Base-by-base conservation (phyloP, 2,888 invertebrate genomes). In the Chironomus tentans region DNA sequence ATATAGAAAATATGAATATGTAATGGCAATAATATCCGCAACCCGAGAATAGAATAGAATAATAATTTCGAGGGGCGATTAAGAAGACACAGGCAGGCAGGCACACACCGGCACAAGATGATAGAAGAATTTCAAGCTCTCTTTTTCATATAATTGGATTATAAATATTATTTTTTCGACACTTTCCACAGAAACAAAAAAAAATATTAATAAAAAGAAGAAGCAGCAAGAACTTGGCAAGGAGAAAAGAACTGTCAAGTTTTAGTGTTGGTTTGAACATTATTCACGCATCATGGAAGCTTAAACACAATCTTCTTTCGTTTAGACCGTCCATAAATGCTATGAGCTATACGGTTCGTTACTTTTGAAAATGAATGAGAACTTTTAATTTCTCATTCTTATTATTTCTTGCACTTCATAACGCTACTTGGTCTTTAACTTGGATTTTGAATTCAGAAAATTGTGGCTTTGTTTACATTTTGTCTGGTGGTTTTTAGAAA, bases 231-330 rank as follows among this genome's bases (percentile, higher is more conserved):
- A 38, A 38, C 10, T 38, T 38, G 38, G 38, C 10, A 38, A 38
- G 38, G 38, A 38, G 38, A 38, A 38, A 68, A 68, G 47, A 74
- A 65, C 65, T 61, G 74, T 74, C 74, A 74, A 68, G 74, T 74
- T 73, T 74, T 74, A 74, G 74, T 74, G 74, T 74, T 74, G 28
- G 74, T 13, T 22, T 28, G 21, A 65, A 68, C 74, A 74, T 74
- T 74, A 74, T 74, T 74, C 74, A 74, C 74, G 74, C 74, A 74
- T 74, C 74, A 62, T 68, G 68, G 74, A 74, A 74, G 74, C 74
- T 65, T 74, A 74, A 48, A 47, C 74, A 74, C 65, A 65, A 65
- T 65, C 65, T 65, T 65, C 21, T 65, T 65, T 21, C 38, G 21
- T 65, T 24, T 65, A 21, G 21, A 65, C 21, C 56, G 15, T 56